Conservation (phyloP, 1,140 invertebrate genomes). For the Drosophila busckii region DNA sequence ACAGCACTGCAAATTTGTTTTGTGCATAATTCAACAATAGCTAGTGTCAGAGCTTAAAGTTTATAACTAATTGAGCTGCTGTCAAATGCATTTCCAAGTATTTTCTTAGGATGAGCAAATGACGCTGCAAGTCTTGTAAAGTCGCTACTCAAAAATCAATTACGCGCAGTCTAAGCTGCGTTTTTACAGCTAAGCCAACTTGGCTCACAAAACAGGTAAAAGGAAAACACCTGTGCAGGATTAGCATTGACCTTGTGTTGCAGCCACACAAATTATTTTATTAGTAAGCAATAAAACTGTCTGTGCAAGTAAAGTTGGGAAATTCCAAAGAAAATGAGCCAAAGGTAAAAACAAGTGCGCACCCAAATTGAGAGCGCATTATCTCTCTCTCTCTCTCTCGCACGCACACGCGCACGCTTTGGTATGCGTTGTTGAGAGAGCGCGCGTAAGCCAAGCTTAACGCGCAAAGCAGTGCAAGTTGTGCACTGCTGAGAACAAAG, state of each 20-base stretch:
- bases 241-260: conserved; percentile 44
- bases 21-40: no score
- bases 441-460: conserved; percentile 16
- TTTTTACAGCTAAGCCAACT: no score
- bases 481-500: background rate
- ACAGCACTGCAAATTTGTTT: no score
- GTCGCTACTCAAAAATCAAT: conserved; percentile 34
- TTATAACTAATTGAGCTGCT: no score
- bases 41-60: no score
- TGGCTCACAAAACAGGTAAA: conserved; percentile 46
- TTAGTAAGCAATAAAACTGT: conserved; percentile 46
- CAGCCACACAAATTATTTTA: conserved; percentile 52
- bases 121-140: conserved; percentile 65
- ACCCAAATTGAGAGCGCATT: conserved; percentile 1
- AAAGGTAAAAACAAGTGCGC: conserved; percentile 12
- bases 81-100: conserved; percentile 9
- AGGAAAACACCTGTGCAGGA: conserved; percentile 56
- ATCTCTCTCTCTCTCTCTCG: background rate
- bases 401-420: no score
- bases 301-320: conserved; percentile 5
- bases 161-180: conserved; percentile 15
- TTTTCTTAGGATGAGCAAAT: conserved; percentile 42
- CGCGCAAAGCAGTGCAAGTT: background rate
- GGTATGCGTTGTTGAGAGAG: conserved; percentile 7
- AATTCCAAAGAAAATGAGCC: conserved; percentile 27